Percentiles rank a stretch among this genome's conserved stretches.
Evolutionary conservation across 2,797 vertebrate genomes (phyloP).

Genomic region (Chelon auratus): DNA sequence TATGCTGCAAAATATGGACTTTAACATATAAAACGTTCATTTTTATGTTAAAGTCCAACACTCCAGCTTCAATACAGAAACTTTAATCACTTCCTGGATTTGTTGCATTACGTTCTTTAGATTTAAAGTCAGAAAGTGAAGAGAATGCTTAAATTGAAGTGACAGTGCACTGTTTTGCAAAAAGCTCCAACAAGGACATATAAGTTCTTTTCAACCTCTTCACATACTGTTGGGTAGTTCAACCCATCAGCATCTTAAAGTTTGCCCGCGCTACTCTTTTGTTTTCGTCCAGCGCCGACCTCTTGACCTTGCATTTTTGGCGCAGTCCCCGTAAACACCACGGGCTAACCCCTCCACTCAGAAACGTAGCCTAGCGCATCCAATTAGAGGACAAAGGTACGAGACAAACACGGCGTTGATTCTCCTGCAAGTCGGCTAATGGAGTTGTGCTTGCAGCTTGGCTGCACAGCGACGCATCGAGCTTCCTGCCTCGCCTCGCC

Average conservation of each 20-base stretch:
- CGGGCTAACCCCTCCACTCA: background rate
- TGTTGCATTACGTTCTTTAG: too few relatives aligned
- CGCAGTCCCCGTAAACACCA: background rate
- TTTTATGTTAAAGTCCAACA: too few relatives aligned
- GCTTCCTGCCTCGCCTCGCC: too few relatives aligned
- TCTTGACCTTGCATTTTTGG: slow-evolving; percentile 12
- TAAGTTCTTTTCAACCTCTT: background rate
- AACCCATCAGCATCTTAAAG: background rate
- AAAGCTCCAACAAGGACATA: background rate
- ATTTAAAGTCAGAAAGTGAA: too few relatives aligned
- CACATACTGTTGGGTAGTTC: background rate
- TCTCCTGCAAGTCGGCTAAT: slow-evolving; percentile 38
- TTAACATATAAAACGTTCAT: too few relatives aligned
- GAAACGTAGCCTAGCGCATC: slow-evolving; percentile 21
- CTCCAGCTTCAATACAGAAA: background rate
- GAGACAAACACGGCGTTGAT: slow-evolving; percentile 22
- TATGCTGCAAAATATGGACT: too few relatives aligned
- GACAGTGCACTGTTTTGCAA: background rate
- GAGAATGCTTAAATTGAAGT: too few relatives aligned
- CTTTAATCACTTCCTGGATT: too few relatives aligned
- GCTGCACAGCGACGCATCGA: slow-evolving; percentile 11
- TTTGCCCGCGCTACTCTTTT: too few relatives aligned
- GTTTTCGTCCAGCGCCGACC: background rate
- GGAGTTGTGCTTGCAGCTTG: slow-evolving; percentile 40
- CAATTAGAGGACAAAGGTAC: slow-evolving; percentile 49